Evolutionary conservation across 2,797 vertebrate species (phyloP).

Genomic region (Sebastes cheni): DNA sequence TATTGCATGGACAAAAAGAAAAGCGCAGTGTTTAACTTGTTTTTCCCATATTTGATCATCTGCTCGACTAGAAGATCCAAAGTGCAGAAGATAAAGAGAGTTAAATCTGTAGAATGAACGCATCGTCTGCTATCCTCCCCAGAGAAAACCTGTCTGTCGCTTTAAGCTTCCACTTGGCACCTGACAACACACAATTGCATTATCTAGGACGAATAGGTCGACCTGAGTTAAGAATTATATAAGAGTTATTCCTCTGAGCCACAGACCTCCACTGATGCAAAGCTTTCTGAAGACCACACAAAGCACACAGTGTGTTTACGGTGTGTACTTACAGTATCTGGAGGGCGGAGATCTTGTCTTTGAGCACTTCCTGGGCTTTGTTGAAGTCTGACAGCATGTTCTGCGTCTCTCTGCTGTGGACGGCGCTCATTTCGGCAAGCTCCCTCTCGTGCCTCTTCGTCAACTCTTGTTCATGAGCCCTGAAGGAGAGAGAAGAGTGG

Average conservation of each 20-base stretch:
- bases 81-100: too few relatives aligned
- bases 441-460: slow-evolving; percentile 95
- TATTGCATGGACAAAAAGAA: not conserved
- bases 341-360: slow-evolving; percentile 98
- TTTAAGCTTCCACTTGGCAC: not conserved
- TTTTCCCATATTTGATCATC: not conserved
- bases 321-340: slow-evolving; percentile 92
- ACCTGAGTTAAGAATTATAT: not conserved
- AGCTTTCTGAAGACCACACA: not conserved
- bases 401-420: slow-evolving; percentile 94
- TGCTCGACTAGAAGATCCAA: not conserved
- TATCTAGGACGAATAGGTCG: not conserved
- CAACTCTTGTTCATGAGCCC: slow-evolving; percentile 96
- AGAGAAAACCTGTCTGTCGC: not conserved
- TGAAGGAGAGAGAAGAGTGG: slow-evolving; percentile 65
- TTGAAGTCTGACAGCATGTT: slow-evolving; percentile 98
- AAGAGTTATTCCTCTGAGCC: not conserved
- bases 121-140: not conserved
- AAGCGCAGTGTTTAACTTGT: not conserved
- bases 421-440: slow-evolving; percentile 88
- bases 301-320: slow-evolving; percentile 8
- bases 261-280: not conserved
- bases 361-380: slow-evolving; percentile 97
- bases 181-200: not conserved
- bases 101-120: not conserved